Conservation (phyloP, 2,888 invertebrate species). For the Drosophila limbata region DNA sequence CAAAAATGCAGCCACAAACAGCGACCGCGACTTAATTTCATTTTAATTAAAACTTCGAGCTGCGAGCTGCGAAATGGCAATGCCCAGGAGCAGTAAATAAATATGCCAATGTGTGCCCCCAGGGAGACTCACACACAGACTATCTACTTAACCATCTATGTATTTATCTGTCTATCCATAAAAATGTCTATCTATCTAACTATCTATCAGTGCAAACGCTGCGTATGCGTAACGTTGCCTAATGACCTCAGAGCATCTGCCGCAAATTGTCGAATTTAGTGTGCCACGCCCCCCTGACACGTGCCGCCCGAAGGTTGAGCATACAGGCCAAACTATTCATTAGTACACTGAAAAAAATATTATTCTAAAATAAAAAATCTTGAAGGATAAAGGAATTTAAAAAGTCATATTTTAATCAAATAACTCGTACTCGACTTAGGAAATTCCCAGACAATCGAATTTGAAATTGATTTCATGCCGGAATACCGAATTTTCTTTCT, state of each 20-base stretch:
- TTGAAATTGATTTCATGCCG: too few relatives aligned
- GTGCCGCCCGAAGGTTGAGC: slow-evolving; percentile 46
- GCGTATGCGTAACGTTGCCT: slow-evolving; percentile 72
- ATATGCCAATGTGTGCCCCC: slow-evolving; percentile 43
- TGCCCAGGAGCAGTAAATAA: slow-evolving; percentile 19
- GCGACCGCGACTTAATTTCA: slow-evolving; percentile 69
- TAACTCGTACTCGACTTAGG: too few relatives aligned
- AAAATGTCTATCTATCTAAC: slow-evolving; percentile 9
- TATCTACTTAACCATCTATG: slow-evolving; percentile 12
- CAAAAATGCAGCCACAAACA: slow-evolving; percentile 40
- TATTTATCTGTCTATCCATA: slow-evolving; percentile 2
- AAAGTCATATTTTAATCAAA: too few relatives aligned
- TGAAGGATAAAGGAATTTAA: too few relatives aligned
- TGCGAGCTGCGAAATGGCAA: slow-evolving; percentile 45
- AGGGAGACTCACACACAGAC: slow-evolving; percentile 12
- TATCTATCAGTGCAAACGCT: slow-evolving; percentile 36
- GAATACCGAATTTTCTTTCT: too few relatives aligned
- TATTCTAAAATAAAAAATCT: too few relatives aligned
- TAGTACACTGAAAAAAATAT: background rate
- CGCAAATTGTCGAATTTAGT: slow-evolving; percentile 55
- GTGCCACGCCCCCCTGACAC: slow-evolving; percentile 38
- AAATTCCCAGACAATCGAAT: too few relatives aligned
- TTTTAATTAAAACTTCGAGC: slow-evolving; percentile 77
- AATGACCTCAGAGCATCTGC: slow-evolving; percentile 68
- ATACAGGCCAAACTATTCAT: slow-evolving; percentile 21